Percentiles rank a stretch among this genome's conserved stretches.
phyloP scores from a whole-genome alignment of 1,140 invertebrate genomes.

The Phthorimaea operculella region DNA sequence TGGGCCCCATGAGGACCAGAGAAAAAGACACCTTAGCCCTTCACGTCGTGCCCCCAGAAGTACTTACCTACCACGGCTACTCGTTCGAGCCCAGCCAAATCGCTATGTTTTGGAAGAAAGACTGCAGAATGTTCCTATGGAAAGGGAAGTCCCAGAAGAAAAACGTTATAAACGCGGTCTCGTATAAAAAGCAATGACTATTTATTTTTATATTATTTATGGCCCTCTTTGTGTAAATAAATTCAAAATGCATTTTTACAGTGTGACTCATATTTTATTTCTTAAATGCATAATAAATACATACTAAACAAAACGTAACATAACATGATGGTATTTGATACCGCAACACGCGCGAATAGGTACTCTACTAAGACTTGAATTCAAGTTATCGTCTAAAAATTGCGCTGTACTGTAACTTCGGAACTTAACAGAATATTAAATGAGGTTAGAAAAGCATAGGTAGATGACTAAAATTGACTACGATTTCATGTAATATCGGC shows the following conservation, averaged over 20 bases:
- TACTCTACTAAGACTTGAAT: too few relatives aligned
- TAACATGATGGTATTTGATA: not conserved
- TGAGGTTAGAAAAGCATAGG: too few relatives aligned
- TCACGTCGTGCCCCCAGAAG: conserved; percentile 50
- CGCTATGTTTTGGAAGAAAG: conserved; percentile 73
- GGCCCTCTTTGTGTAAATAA: conserved; percentile 14
- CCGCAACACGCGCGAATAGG: too few relatives aligned
- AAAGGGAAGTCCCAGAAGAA: conserved; percentile 61
- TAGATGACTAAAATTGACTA: too few relatives aligned
- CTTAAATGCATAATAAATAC: conserved; percentile 31
- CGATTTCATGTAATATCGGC: too few relatives aligned
- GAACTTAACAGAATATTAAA: too few relatives aligned
- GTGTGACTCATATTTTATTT: conserved; percentile 22
- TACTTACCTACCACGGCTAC: conserved; percentile 54
- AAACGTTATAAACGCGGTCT: conserved; percentile 30
- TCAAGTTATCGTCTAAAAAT: too few relatives aligned
- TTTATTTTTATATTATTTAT: conserved; percentile 18
- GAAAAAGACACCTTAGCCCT: conserved; percentile 52
- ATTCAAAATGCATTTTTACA: conserved; percentile 10
- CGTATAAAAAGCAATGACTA: conserved; percentile 22
- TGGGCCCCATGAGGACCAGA: conserved; percentile 47
- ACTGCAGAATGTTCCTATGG: conserved; percentile 75
- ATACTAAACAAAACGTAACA: conserved; percentile 3
- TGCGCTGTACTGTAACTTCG: too few relatives aligned
- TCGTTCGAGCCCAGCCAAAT: conserved; percentile 50